Evolutionary conservation across 2,113 vertebrate species (phyloP), one percentile per base, ranked within the genome.

Genomic region (Rhineura floridana): DNA sequence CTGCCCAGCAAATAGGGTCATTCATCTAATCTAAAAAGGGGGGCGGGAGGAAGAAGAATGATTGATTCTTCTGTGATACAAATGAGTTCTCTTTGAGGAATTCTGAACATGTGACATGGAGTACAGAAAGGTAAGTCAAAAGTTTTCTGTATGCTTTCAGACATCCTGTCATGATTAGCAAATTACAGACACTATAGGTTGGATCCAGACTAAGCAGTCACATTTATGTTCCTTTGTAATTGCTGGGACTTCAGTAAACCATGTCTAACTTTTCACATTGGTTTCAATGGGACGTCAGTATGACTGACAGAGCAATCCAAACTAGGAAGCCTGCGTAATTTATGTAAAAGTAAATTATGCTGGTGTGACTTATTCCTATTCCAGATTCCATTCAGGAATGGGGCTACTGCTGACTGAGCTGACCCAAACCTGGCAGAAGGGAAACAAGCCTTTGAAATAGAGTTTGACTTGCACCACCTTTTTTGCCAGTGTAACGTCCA

Each of bases 1-100:
- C 90, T 92, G 42, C 91, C 36, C 48, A 63, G 93, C 91, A 90
- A 33, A 2, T 86, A 80, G 73, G 85, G 88, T 91, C 73, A 89
- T 88, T 90, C 17, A 81, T 91, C 88, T 93, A 90, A 96, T 89
- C 90, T 89, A 93, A 95, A 91, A 92, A 90, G 23, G 44, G 36
- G 44, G n/a, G 4, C 92, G 80, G 85, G 88, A 0, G 75, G 88
- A 92, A 52, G 84, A 93, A 81, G 88, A 73, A 28, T 86, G 88
- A 76, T 65, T 85, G 72, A 85, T 78, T 62, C 52, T 82, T 89
- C 90, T 91, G 76, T 89, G 55, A 85, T 89, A 79, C 67, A 59
- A 46, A 69, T 4, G 7, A 0, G 0, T 48, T 13, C 25, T 69
- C 93, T 95, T 90, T 84, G 46, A 94, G 91, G 92, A 87, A 91